These are phyloP conservation scores for Salarias fasciatus DNA, from an alignment of 2,797 vertebrate species.

Conservation along the genomic window DNA sequence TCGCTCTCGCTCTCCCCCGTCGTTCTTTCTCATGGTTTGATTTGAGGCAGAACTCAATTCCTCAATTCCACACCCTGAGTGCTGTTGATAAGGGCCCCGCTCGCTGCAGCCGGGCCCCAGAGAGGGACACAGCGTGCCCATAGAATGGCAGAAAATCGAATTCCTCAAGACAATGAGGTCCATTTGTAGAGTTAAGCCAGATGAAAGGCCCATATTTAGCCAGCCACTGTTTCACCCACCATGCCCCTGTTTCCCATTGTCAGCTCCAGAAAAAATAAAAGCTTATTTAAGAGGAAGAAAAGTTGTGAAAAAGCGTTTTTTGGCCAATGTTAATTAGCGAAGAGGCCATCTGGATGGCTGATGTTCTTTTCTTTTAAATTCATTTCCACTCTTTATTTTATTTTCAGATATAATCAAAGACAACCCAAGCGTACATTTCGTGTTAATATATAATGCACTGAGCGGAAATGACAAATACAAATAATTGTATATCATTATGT, in stretches of 20 bases:
- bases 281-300: slow-evolving; percentile 58
- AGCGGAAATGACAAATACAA: slow-evolving; percentile 14
- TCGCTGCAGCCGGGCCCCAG: slow-evolving; percentile 69
- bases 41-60: slow-evolving; percentile 78
- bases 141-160: slow-evolving; percentile 82
- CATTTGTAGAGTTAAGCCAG: slow-evolving; percentile 82
- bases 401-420: slow-evolving; percentile 22
- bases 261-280: slow-evolving; percentile 50
- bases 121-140: slow-evolving; percentile 69
- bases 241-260: slow-evolving; percentile 61
- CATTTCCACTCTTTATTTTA: slow-evolving; percentile 3
- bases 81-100: slow-evolving; percentile 80
- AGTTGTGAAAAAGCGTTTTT: slow-evolving; percentile 57
- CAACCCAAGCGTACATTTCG: slow-evolving; percentile 44
- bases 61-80: slow-evolving; percentile 82
- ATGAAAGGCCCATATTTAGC: slow-evolving; percentile 82
- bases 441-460: neutral
- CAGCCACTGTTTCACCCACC: slow-evolving; percentile 55
- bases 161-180: slow-evolving; percentile 85
- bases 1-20: slow-evolving; percentile 18
- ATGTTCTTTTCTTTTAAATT: slow-evolving; percentile 18
- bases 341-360: slow-evolving; percentile 18
- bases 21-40: slow-evolving; percentile 69
- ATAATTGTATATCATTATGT: slow-evolving; percentile 25
- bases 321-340: slow-evolving; percentile 55